Base-by-base conservation (phyloP, 2,797 vertebrate genomes). In the Xenentodon cancila region DNA sequence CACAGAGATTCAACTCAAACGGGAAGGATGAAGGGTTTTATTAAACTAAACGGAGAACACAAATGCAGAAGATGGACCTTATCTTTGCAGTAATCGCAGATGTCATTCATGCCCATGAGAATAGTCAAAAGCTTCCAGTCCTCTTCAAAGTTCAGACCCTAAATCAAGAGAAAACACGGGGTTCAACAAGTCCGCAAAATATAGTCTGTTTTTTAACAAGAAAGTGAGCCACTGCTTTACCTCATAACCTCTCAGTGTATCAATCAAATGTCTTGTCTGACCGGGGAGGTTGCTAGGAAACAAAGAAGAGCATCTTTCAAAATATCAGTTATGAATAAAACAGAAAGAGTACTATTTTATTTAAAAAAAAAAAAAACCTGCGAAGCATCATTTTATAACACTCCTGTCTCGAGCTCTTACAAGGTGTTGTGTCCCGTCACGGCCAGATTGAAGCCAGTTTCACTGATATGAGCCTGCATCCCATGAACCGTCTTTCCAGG, bases 71-170 rank as follows among this genome's bases (percentile, higher is more conserved):
- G 0, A 30, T 66, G 16, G 47, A 92, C 93, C 89, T 93, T 93
- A 69, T 93, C 90, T 87, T 93, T 92, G 88, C 92, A 93, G 82
- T 93, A 92, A 79, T 93, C 92, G 53, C 94, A 95, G 79, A 95
- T 92, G 76, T 95, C 94, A 48, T 94, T 95, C 89, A 92, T 92
- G 70, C 94, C 94, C 58, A 94, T 94, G 44, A 94, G 91, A 61
- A 95, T 87, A 17, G 94, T 94, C 77, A 94, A 48, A 42, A 95
- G 91, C 81, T 95, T 95, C 94, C 94, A 95, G 84, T 95, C 94
- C 53, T 93, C 69, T 42, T 91, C 81, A 15, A 93, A 94, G 77
- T 93, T 88, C 44, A 94, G 64, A 42, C 83, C 92, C 94, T 95
- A 9, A 19, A 53, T 25, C 19, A 21, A 46, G 4, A 56, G 7